A percentile compares a stretch with the other conserved stretches of the same genome.
These are phyloP conservation scores for Cephalopholis sonnerati DNA, from an alignment of 2,113 vertebrate genomes.

Conservation along the genomic window DNA sequence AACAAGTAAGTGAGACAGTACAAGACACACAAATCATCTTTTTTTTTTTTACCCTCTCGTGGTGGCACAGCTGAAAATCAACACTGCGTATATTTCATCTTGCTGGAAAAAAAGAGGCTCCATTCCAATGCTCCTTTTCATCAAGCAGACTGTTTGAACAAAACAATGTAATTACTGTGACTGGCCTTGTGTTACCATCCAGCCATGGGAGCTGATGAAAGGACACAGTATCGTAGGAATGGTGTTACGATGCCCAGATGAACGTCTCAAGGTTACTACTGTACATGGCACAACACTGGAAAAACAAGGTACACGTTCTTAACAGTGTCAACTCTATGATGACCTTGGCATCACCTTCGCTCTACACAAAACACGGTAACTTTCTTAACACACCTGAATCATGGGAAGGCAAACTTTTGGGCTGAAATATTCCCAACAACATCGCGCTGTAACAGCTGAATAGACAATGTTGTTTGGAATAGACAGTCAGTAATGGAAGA, in stretches of 20 bases:
- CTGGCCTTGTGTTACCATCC: conserved; percentile 43
- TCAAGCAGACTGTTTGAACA: conserved; percentile 35
- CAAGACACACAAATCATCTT: conserved; percentile 27
- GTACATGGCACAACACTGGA: conserved; percentile 74
- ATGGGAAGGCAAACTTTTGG: conserved; percentile 61
- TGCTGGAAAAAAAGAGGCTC: conserved; percentile 12
- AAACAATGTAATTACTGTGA: conserved; percentile 44
- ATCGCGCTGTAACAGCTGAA: conserved; percentile 30
- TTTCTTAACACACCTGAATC: conserved; percentile 62
- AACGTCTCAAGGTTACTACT: conserved; percentile 52
- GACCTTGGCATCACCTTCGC: conserved; percentile 51
- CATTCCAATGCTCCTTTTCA: conserved; percentile 29
- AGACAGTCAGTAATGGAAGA: conserved; percentile 56
- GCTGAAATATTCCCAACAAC: conserved; percentile 45
- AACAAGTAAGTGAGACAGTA: conserved; percentile 38
- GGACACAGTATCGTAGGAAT: conserved; percentile 24
- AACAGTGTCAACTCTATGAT: conserved; percentile 57
- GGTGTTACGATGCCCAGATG: conserved; percentile 23
- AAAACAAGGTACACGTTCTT: conserved; percentile 58
- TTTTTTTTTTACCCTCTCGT: conserved; percentile 35
- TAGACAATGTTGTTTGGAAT: conserved; percentile 45
- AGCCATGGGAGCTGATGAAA: conserved; percentile 32
- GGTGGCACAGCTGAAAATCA: conserved; percentile 46
- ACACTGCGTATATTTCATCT: conserved; percentile 37
- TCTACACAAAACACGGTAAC: conserved; percentile 55